Base-by-base conservation (phyloP, 2,888 invertebrate genomes). In the Heterodera filipjevi region DNA sequence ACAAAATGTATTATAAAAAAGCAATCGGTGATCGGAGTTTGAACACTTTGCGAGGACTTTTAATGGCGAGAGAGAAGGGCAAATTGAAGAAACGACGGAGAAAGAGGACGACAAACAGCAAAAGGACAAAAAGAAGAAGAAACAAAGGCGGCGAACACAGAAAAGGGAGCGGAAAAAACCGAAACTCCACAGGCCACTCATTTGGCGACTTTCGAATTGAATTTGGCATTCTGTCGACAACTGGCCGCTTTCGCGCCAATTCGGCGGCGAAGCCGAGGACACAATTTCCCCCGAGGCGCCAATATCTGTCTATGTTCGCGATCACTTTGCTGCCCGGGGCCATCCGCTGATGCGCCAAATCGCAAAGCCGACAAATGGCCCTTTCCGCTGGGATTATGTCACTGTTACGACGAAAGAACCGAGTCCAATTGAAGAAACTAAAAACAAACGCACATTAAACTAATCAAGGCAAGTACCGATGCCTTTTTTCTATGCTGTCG, bases 371-470 rank as follows among this genome's bases (percentile, higher is more conserved):
- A 16, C 75, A 75, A 22, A 75, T 75, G 64, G 75, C 75, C 27
- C 75, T 64, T 6, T 59, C 53, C 64, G 75, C 27, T n/a, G 75
- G 75, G 39, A 53, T 32, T 30, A 75, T 33, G 44, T 59, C 64
- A 22, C 64, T 75, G 10, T 75, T 32, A 0, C 44, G 35, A 3
- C 53, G 75, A 59, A 30, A 75, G 66, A 30, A 75, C 14, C n/a
- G 49, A 3, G 64, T 75, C 75, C 75, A 75, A n/a, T 75, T 75
- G 75, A 75, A 75, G 32, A 75, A 75, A 30, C 75, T 75, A 30
- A 8, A 49, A 33, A 32, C 2, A 71, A 44, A 44, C 12, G 44
- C 8, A 44, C 8, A 44, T 44, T 44, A 44, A n/a, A n/a, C n/a
- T n/a, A n/a, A n/a, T n/a, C 10, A 27, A 8, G n/a, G 27, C 33